Conservation (phyloP, 2,797 vertebrate species). For the Helarctos malayanus region DNA sequence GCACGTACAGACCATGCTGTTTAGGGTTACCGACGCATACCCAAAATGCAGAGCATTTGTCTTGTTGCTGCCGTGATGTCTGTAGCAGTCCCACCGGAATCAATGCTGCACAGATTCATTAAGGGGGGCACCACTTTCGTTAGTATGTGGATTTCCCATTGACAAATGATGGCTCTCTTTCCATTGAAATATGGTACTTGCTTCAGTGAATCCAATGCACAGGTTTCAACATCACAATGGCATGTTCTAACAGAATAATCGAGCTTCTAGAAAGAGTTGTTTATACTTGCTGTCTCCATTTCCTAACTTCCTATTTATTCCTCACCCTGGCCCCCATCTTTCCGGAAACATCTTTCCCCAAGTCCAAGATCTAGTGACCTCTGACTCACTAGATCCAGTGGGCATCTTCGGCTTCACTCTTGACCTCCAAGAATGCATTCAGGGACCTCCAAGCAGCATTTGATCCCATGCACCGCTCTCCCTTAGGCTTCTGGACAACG, state of each 20-base stretch:
- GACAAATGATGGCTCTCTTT: constrained; percentile 3
- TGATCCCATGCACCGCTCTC: not conserved
- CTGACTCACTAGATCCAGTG: not conserved
- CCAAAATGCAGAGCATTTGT: constrained; percentile 35
- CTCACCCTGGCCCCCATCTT: not conserved
- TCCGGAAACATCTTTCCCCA: constrained; percentile 23
- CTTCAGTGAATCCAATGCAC: constrained; percentile 11
- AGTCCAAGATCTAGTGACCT: not conserved
- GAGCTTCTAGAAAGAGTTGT: constrained; percentile 50
- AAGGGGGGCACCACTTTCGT: not conserved
- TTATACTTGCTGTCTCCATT: not conserved
- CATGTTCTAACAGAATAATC: not conserved
- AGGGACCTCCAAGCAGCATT: not conserved
- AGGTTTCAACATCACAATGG: not conserved
- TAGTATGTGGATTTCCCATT: not conserved
- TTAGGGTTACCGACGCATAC: constrained; percentile 34
- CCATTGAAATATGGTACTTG: constrained; percentile 42
- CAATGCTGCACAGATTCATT: not conserved
- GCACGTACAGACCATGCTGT: not conserved
- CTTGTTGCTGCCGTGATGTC: not conserved
- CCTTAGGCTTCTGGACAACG: not conserved
- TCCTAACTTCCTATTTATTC: constrained; percentile 25
- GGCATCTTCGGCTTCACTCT: not conserved
- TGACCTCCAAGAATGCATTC: not conserved
- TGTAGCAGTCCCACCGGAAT: constrained; percentile 28